Percentiles rank a stretch among this genome's conserved stretches.
phyloP scores from a whole-genome alignment of 2,113 vertebrate genomes.

The Brachypteracias leptosomus region DNA sequence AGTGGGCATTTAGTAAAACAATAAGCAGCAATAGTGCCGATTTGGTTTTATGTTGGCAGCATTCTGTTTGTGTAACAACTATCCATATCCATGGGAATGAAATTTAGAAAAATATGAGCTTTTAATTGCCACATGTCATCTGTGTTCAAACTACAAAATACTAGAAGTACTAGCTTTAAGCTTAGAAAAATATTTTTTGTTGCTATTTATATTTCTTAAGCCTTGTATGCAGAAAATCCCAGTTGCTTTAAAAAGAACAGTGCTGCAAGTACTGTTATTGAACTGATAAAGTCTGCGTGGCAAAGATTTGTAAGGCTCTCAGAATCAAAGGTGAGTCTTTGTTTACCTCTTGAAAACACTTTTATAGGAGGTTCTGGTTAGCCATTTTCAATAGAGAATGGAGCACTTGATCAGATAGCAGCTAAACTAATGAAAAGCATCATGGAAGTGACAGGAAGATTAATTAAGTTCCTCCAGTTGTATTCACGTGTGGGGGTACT shows the following conservation, averaged over 20 bases:
- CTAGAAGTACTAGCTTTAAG: not conserved
- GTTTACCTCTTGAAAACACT: constrained; percentile 67
- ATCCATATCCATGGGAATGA: not conserved
- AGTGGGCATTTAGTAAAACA: not conserved
- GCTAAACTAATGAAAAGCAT: constrained; percentile 93
- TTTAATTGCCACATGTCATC: not conserved
- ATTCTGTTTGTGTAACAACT: not conserved
- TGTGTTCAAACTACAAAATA: not conserved
- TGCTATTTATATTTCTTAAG: constrained; percentile 17
- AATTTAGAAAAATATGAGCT: not conserved
- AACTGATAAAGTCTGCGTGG: constrained; percentile 14
- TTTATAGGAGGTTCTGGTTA: constrained; percentile 57
- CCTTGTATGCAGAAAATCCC: not conserved
- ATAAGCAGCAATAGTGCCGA: not conserved
- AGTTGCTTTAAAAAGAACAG: not conserved
- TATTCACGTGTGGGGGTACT: constrained; percentile 71
- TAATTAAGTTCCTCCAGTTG: constrained; percentile 90
- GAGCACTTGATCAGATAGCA: constrained; percentile 88
- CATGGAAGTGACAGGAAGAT: constrained; percentile 94
- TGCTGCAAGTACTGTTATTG: not conserved
- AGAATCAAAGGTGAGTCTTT: constrained; percentile 55
- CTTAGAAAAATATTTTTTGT: not conserved
- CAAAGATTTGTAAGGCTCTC: constrained; percentile 26
- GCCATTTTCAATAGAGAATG: constrained; percentile 71
- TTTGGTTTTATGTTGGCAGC: not conserved